A percentile compares a stretch with the other conserved stretches of the same genome.
Conservation (phyloP, 2,113 vertebrate species). For the Morone saxatilis region DNA sequence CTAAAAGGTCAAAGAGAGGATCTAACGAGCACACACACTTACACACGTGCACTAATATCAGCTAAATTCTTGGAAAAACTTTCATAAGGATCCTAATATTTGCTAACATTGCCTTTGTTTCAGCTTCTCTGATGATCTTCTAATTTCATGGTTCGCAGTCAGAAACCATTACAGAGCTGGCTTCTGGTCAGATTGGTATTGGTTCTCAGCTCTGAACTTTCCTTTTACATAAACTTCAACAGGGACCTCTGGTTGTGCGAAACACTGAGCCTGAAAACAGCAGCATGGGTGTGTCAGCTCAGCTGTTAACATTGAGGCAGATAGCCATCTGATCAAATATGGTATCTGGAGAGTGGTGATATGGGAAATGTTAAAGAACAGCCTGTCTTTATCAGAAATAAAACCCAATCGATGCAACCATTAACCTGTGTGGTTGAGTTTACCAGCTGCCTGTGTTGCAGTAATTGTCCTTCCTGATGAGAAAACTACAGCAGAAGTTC, state of each 20-base stretch:
- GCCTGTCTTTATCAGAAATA: neutral
- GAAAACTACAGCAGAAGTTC: constrained; percentile 55
- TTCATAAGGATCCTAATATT: neutral
- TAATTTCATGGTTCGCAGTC: neutral
- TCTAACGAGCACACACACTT: no score
- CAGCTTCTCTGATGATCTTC: neutral
- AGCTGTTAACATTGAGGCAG: constrained; percentile 36
- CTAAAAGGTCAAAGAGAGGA: neutral
- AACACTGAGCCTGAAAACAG: constrained; percentile 23
- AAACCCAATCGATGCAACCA: neutral
- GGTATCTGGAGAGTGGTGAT: constrained; percentile 11
- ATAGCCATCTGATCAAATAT: constrained; percentile 42
- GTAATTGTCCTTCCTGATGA: neutral
- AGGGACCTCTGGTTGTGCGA: neutral
- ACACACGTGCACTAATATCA: neutral
- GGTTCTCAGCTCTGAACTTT: neutral
- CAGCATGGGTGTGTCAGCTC: constrained; percentile 71
- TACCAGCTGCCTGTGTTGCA: neutral
- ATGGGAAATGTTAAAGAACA: constrained; percentile 13
- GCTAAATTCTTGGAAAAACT: neutral
- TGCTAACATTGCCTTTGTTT: neutral
- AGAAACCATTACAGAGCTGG: neutral
- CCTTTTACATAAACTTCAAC: neutral
- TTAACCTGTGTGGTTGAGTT: neutral
- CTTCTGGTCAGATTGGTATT: neutral